These are phyloP conservation scores for Saxidomus purpurata DNA, from an alignment of 1,140 invertebrate species.

Conservation along the genomic window DNA sequence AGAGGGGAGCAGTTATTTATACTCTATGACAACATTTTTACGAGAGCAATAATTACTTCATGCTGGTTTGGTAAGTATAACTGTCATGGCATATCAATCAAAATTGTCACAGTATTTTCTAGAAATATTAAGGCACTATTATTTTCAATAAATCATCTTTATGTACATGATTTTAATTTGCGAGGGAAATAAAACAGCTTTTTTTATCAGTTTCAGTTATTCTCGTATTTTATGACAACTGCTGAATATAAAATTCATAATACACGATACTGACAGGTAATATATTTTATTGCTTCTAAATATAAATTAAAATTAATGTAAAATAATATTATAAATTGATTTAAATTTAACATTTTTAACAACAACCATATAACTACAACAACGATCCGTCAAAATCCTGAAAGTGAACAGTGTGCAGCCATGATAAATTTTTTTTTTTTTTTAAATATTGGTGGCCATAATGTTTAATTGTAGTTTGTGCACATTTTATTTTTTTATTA, in stretches of 20 bases:
- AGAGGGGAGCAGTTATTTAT: conserved; percentile 53
- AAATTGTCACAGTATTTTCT: conserved; percentile 56
- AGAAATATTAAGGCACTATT: conserved; percentile 32
- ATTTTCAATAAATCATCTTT: conserved; percentile 46
- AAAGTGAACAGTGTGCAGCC: neutral
- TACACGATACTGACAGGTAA: neutral
- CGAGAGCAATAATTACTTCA: conserved; percentile 56
- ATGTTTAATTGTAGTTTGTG: no score
- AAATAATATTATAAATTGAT: conserved; percentile 24
- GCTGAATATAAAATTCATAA: neutral
- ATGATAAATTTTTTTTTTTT: no score
- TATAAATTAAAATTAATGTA: conserved; percentile 23
- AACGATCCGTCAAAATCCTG: neutral
- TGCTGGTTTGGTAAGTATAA: conserved; percentile 51
- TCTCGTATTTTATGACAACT: neutral
- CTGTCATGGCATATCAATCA: conserved; percentile 63
- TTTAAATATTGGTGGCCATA: no score
- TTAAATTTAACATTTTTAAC: conserved; percentile 35
- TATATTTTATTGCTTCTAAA: conserved; percentile 34
- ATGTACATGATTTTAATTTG: conserved; percentile 44
- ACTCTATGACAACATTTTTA: conserved; percentile 66
- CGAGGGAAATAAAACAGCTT: conserved; percentile 10
- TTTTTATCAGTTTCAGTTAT: neutral
- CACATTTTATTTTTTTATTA: neutral
- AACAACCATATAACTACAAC: conserved; percentile 31